These are phyloP conservation scores for Microcebus ravelobensis DNA, from an alignment of 2,113 vertebrate genomes.

Conservation along the genomic window DNA sequence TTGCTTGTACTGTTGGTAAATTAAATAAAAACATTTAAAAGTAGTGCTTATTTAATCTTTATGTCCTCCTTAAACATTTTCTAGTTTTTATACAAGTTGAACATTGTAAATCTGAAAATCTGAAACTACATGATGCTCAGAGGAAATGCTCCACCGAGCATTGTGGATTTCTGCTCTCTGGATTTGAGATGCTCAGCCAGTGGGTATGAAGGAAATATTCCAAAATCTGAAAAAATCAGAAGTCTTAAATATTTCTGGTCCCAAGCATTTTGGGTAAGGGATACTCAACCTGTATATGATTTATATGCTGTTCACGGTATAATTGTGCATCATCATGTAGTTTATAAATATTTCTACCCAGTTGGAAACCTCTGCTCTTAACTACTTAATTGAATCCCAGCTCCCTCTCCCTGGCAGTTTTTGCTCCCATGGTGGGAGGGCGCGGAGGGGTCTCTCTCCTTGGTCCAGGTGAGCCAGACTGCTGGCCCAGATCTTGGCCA, in stretches of 20 bases:
- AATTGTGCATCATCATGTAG: not conserved
- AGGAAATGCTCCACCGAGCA: not conserved
- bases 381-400: too few species aligned
- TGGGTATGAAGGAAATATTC: not conserved
- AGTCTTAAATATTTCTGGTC: not conserved
- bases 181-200: not conserved
- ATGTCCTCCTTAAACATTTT: not conserved
- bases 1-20: not conserved
- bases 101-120: not conserved
- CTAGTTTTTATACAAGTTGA: not conserved
- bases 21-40: not conserved
- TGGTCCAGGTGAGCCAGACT: not conserved
- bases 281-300: not conserved
- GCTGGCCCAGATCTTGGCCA: not conserved
- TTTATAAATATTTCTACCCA: not conserved
- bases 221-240: not conserved
- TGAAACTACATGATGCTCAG: not conserved
- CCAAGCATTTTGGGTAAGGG: not conserved
- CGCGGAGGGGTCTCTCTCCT: accelerated
- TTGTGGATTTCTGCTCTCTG: not conserved
- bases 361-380: not conserved
- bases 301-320: not conserved
- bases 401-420: not conserved
- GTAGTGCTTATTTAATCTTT: not conserved
- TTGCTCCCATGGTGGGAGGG: not conserved